Evolutionary conservation across 1,140 invertebrate genomes (phyloP).

Genomic region (Cheumatopsyche charites): DNA sequence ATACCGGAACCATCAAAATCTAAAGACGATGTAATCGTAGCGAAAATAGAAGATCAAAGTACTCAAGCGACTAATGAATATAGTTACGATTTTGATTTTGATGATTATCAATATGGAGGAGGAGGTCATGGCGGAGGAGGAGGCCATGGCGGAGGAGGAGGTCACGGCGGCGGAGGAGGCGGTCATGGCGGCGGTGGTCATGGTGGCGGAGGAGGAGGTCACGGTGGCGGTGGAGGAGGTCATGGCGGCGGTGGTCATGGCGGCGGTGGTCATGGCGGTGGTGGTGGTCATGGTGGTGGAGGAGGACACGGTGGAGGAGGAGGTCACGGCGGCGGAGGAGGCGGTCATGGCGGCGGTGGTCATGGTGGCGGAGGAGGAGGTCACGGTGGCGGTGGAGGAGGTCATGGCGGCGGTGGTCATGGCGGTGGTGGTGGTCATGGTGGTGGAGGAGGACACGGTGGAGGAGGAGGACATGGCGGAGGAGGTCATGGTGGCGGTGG

Average conservation of each 20-base stretch:
- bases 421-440: not conserved
- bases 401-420: constrained; percentile 5
- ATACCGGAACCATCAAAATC: not conserved
- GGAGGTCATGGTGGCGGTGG: constrained; percentile 13
- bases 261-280: not conserved
- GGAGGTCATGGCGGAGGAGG: constrained; percentile 15
- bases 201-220: constrained; percentile 3
- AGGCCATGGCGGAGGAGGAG: constrained; percentile 23
- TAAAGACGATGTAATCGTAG: not conserved
- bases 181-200: not conserved
- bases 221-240: not conserved
- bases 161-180: constrained; percentile 9
- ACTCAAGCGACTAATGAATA: not conserved
- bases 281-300: constrained; percentile 1
- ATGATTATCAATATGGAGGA: constrained; percentile 24
- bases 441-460: constrained; percentile 3
- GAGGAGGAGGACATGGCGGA: constrained; percentile 10
- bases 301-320: constrained; percentile 11
- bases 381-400: constrained; percentile 13
- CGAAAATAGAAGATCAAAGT: not conserved
- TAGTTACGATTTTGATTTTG: constrained; percentile 6
- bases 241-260: constrained; percentile 4
- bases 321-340: constrained; percentile 27
- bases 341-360: constrained; percentile 14
- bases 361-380: constrained; percentile 8